Percentiles rank a stretch among this genome's conserved stretches.
phyloP scores from a whole-genome alignment of 2,113 vertebrate species.

The Grallaria varia region DNA sequence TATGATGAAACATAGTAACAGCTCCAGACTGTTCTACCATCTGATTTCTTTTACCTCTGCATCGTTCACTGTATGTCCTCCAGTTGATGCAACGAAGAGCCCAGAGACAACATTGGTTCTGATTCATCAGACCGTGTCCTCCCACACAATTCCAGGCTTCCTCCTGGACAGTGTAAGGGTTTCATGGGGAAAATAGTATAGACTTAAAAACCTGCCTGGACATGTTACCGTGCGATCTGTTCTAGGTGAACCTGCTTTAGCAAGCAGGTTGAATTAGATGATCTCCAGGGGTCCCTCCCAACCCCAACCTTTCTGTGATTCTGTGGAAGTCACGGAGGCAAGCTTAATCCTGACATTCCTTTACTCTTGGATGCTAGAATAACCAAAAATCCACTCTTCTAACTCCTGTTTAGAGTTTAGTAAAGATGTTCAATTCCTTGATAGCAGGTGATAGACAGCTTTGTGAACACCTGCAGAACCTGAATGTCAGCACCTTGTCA shows the following conservation, averaged over 20 bases:
- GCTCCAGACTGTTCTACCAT: not conserved
- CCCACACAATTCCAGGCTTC: not conserved
- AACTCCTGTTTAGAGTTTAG: not conserved
- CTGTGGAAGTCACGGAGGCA: not conserved
- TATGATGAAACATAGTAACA: not conserved
- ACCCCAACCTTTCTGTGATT: too few species aligned
- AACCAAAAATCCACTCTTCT: fast-evolving
- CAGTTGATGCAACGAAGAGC: not conserved
- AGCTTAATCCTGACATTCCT: not conserved
- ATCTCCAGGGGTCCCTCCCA: not conserved
- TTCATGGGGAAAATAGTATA: not conserved
- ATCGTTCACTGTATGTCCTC: not conserved
- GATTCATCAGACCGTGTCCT: not conserved
- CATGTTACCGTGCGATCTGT: not conserved
- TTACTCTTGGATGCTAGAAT: not conserved
- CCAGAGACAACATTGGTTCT: not conserved
- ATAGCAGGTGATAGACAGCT: not conserved
- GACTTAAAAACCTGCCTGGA: not conserved
- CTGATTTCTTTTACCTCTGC: not conserved
- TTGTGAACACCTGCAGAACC: not conserved
- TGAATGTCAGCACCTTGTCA: not conserved
- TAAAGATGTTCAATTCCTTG: not conserved
- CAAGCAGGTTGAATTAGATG: not conserved
- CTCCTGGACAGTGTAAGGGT: not conserved
- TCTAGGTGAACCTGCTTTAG: not conserved